phyloP scores from a whole-genome alignment of 2,113 vertebrate genomes.

The Megalops atlanticus region DNA sequence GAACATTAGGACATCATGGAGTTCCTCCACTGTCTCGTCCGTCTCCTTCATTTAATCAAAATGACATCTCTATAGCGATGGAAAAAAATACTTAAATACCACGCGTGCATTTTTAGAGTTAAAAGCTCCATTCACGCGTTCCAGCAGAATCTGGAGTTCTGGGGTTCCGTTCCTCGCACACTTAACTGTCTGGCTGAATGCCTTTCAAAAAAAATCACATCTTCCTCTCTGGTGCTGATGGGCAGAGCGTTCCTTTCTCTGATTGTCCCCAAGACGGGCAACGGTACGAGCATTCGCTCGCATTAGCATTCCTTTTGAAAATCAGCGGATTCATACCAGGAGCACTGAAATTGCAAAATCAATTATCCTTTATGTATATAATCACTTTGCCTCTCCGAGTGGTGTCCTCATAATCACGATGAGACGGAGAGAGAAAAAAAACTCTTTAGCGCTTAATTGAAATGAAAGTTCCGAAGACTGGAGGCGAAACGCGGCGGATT shows the following conservation, averaged over 20 bases:
- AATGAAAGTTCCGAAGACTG: conserved; percentile 18
- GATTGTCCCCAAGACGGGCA: not conserved
- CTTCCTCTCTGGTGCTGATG: not conserved
- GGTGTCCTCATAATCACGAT: not conserved
- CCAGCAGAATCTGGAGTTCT: not conserved
- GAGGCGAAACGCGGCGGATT: not conserved
- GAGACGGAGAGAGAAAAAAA: not conserved
- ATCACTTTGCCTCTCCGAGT: conserved; percentile 7
- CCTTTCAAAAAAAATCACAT: not conserved
- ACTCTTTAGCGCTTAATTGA: conserved; percentile 5
- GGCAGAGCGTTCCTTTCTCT: not conserved
- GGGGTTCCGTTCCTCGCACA: not conserved
- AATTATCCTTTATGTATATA: conserved; percentile 6
- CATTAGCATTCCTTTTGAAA: not conserved
- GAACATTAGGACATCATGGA: no score
- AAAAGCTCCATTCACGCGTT: not conserved
- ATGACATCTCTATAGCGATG: not conserved
- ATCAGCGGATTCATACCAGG: not conserved
- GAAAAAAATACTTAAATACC: not conserved
- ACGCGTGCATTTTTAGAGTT: not conserved
- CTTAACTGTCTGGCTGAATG: not conserved
- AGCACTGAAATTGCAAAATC: not conserved
- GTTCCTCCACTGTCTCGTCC: not conserved
- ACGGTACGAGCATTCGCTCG: not conserved
- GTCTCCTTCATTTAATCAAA: not conserved